phyloP scores from a whole-genome alignment of 1,140 invertebrate genomes.

The Drosophila albomicans region DNA sequence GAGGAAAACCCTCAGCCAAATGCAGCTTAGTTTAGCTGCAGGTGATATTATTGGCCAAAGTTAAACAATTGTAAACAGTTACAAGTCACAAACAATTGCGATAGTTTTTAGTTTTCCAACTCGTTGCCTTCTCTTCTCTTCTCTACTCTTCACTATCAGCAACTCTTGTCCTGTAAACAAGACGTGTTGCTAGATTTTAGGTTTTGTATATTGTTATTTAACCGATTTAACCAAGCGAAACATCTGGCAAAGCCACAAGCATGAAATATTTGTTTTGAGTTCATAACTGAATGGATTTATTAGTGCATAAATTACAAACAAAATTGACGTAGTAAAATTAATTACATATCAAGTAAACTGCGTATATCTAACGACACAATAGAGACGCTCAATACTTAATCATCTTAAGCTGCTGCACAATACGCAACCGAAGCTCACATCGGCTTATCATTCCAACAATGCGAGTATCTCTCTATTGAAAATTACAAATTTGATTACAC shows the following conservation, averaged over 20 bases:
- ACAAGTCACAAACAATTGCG: constrained; percentile 67
- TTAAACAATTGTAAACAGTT: constrained; percentile 73
- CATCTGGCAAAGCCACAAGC: constrained; percentile 26
- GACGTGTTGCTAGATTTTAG: constrained; percentile 10
- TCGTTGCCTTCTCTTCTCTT: constrained; percentile 21
- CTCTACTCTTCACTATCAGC: neutral
- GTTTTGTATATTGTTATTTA: constrained; percentile 2
- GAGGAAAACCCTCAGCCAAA: constrained; percentile 44
- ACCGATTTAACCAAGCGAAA: neutral
- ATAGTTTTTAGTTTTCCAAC: constrained; percentile 70
- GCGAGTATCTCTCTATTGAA: constrained; percentile 12
- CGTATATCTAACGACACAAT: neutral
- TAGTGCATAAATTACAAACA: constrained; percentile 12
- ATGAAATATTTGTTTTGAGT: constrained; percentile 9
- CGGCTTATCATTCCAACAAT: constrained; percentile 30
- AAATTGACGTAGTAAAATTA: constrained; percentile 12
- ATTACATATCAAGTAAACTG: neutral
- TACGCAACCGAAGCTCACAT: constrained; percentile 2
- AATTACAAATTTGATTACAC: constrained; percentile 50
- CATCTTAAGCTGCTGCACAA: constrained; percentile 16
- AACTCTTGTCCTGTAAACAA: constrained; percentile 2
- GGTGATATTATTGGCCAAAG: constrained; percentile 78
- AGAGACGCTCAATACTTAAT: neutral
- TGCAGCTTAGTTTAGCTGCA: constrained; percentile 68
- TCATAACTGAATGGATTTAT: constrained; percentile 5